Percentiles rank a stretch among this genome's conserved stretches.
phyloP scores from a whole-genome alignment of 2,888 invertebrate genomes.

The Agonum fuliginosum region DNA sequence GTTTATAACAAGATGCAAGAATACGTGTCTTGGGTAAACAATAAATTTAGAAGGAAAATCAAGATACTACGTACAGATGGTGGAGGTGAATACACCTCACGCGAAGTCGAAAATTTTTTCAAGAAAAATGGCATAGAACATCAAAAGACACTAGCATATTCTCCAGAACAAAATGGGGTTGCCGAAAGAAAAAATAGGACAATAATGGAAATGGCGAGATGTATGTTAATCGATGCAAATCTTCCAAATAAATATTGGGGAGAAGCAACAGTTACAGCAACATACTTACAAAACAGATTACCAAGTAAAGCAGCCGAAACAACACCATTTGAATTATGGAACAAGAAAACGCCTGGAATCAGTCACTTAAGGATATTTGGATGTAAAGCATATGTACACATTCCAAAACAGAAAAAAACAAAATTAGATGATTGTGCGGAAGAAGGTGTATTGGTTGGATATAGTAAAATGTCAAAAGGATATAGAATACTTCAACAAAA shows the following conservation, averaged over 20 bases:
- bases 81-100: conserved; percentile 64
- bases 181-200: conserved; percentile 47
- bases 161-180: conserved; percentile 65
- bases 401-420: conserved; percentile 60
- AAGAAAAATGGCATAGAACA: conserved; percentile 63
- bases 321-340: conserved; percentile 11
- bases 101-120: conserved; percentile 59
- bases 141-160: conserved; percentile 61
- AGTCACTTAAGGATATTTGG: conserved; percentile 1
- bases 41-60: too few species aligned
- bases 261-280: conserved; percentile 43
- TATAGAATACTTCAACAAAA: conserved; percentile 61
- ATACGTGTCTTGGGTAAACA: too few species aligned
- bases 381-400: conserved; percentile 45
- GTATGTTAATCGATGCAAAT: conserved; percentile 16
- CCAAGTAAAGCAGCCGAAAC: not conserved
- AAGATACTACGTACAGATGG: conserved; percentile 62
- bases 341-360: not conserved
- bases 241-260: conserved; percentile 20
- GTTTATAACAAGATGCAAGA: too few species aligned
- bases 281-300: conserved; percentile 49
- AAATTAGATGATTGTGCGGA: conserved; percentile 61
- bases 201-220: not conserved
- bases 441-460: conserved; percentile 63
- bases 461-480: conserved; percentile 62